Evolutionary conservation across 1,140 invertebrate species (phyloP).

Genomic region (Drosophila truncata): DNA sequence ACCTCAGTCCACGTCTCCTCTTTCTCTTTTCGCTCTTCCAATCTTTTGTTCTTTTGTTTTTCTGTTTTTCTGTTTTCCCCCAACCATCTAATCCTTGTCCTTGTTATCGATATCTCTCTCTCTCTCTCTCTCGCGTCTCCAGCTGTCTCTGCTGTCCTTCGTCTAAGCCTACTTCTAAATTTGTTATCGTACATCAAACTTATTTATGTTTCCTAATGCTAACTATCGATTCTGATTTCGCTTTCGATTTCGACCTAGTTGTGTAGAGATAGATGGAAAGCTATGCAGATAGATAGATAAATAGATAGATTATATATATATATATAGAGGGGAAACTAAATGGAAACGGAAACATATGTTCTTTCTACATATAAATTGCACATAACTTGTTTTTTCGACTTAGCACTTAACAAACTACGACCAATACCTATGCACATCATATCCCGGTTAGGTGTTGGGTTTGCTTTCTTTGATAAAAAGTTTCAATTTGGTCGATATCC

Average conservation of each 20-base stretch:
- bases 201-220: slow-evolving; percentile 44
- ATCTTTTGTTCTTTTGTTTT: not conserved
- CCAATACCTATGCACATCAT: slow-evolving; percentile 40
- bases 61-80: not conserved
- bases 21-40: not conserved
- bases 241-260: not conserved
- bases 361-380: slow-evolving; percentile 64
- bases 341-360: slow-evolving; percentile 19
- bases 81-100: not conserved
- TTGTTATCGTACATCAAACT: slow-evolving; percentile 54
- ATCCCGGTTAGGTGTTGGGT: slow-evolving; percentile 5
- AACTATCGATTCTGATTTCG: slow-evolving; percentile 14
- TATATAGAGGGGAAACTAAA: slow-evolving; percentile 15
- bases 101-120: slow-evolving; percentile 23
- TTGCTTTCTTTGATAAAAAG: slow-evolving; percentile 29
- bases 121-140: slow-evolving; percentile 1
- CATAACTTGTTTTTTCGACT: slow-evolving; percentile 51
- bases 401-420: slow-evolving; percentile 47
- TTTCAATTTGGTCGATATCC: slow-evolving; percentile 54
- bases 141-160: slow-evolving; percentile 13
- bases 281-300: slow-evolving; percentile 22
- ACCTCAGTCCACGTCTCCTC: not conserved
- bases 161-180: slow-evolving; percentile 27
- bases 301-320: not conserved
- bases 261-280: slow-evolving; percentile 35